Percentiles rank a stretch among this genome's conserved stretches.
Evolutionary conservation across 2,888 invertebrate species (phyloP).

Genomic region (Lymantria dispar): DNA sequence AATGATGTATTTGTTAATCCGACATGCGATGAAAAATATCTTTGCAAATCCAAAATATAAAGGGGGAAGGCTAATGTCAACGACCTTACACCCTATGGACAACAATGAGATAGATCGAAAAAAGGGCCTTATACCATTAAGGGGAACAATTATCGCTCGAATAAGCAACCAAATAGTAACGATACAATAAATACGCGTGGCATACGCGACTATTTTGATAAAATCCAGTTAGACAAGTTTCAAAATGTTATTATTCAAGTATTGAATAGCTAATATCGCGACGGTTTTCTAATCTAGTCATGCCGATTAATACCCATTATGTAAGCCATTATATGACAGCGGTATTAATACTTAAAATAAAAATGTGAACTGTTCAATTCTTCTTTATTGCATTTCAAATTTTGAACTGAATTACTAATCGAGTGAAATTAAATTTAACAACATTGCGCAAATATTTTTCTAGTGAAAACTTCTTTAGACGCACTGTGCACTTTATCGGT

Average conservation of each 20-base stretch:
- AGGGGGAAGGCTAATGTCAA: constrained; percentile 77
- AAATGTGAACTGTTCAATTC: constrained; percentile 6
- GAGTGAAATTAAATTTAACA: background rate
- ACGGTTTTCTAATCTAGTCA: constrained; percentile 9
- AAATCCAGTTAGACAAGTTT: constrained; percentile 41
- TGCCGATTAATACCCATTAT: background rate
- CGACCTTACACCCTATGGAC: constrained; percentile 71
- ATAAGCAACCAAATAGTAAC: constrained; percentile 60
- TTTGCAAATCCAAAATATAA: constrained; percentile 65
- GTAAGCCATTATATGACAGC: background rate
- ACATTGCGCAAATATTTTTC: too few species aligned
- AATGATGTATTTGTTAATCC: constrained; percentile 68
- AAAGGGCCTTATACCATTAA: constrained; percentile 72
- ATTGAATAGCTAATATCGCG: constrained; percentile 20
- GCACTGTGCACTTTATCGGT: too few species aligned
- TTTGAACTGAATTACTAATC: background rate
- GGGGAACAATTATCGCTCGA: constrained; percentile 67
- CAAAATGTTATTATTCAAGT: constrained; percentile 17
- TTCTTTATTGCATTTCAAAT: constrained; percentile 8
- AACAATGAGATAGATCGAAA: constrained; percentile 67
- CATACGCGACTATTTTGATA: constrained; percentile 42
- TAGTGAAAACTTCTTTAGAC: too few species aligned
- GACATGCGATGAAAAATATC: constrained; percentile 66
- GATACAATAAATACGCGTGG: constrained; percentile 41
- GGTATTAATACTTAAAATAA: background rate